Percentiles rank a stretch among this genome's conserved stretches.
Conservation (phyloP, 2,797 vertebrate species). For the Hemitrygon akajei region DNA sequence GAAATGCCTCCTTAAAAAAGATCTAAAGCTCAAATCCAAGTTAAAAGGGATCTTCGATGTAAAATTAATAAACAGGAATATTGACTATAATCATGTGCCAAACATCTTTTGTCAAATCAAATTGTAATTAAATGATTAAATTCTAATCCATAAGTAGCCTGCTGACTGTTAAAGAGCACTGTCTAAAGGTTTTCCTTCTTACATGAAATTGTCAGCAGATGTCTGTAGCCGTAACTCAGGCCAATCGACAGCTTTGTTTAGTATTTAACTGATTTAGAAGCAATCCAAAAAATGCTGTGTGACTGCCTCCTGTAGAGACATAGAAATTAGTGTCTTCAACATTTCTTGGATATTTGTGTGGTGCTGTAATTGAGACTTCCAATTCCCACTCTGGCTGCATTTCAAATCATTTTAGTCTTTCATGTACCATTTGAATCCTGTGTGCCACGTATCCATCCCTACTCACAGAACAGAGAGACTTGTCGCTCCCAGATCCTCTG, state of each 20-base stretch:
- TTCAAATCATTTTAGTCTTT: neutral
- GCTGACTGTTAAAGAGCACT: neutral
- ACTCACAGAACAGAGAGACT: neutral
- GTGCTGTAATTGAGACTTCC: neutral
- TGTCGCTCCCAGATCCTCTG: neutral
- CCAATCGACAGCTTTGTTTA: neutral
- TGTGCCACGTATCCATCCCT: neutral
- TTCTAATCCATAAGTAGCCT: neutral
- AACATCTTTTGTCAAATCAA: neutral
- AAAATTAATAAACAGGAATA: neutral
- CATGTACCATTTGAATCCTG: too few species aligned
- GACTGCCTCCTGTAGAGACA: neutral
- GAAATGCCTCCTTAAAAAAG: neutral
- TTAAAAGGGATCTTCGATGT: neutral
- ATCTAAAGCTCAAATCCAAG: neutral
- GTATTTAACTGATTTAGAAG: slow-evolving; percentile 13
- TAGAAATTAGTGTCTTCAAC: neutral
- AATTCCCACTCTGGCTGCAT: neutral
- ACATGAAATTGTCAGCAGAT: neutral
- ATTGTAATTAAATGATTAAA: neutral
- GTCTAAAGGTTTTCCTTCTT: neutral
- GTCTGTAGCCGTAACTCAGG: neutral
- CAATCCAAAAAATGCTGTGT: neutral
- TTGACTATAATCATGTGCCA: neutral
- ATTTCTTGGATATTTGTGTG: slow-evolving; percentile 19